Percentiles rank a stretch among this genome's conserved stretches.
Conservation (phyloP, 2,888 invertebrate genomes). For the Anthophora plumipes region DNA sequence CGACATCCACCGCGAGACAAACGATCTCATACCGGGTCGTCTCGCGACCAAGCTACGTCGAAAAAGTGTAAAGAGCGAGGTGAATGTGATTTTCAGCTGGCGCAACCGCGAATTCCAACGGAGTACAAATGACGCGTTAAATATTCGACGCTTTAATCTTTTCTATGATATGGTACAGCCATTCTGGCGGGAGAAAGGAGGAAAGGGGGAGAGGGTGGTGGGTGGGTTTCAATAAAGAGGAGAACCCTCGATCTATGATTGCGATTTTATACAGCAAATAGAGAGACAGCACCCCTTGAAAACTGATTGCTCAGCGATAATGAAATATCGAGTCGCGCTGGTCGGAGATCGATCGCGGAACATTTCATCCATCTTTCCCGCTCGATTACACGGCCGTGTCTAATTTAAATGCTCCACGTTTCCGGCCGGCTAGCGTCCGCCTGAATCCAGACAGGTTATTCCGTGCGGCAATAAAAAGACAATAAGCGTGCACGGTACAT, state of each 20-base stretch:
- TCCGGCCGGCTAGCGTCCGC: conserved; percentile 24
- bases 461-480: conserved; percentile 44
- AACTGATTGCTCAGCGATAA: conserved; percentile 53
- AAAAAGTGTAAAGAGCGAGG: neutral
- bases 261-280: conserved; percentile 49
- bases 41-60: neutral
- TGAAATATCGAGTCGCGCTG: conserved; percentile 52
- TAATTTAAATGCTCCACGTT: conserved; percentile 53
- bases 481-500: conserved; percentile 30
- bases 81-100: neutral
- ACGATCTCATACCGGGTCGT: conserved; percentile 29
- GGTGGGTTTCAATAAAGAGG: conserved; percentile 12
- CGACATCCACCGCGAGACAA: conserved; percentile 49
- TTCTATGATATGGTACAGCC: neutral
- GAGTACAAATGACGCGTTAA: conserved; percentile 8
- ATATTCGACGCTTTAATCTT: conserved; percentile 22
- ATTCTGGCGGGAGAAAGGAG: too few species aligned
- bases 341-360: conserved; percentile 37
- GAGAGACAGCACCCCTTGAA: conserved; percentile 23
- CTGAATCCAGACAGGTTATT: conserved; percentile 54
- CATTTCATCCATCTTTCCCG: conserved; percentile 46
- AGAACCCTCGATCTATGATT: conserved; percentile 20
- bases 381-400: conserved; percentile 52
- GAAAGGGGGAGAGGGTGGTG: too few species aligned
- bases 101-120: neutral